Percentiles rank a stretch among this genome's conserved stretches.
Evolutionary conservation across 2,797 vertebrate genomes (phyloP).

Genomic region (Hapalemur alaotrensis): DNA sequence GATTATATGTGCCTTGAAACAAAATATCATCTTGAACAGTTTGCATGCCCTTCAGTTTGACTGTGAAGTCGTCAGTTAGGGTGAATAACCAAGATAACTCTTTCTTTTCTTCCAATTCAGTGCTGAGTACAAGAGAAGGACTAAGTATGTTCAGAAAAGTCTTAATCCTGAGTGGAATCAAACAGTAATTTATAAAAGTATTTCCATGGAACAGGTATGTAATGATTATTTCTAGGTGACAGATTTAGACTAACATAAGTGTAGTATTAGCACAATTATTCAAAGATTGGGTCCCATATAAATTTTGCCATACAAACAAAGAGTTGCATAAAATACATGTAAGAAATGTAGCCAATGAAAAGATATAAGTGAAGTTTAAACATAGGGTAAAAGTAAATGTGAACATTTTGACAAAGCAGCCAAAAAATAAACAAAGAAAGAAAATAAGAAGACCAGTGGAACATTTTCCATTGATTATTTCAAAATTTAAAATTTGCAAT

Average conservation of each 20-base stretch:
- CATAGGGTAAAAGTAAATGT: neutral
- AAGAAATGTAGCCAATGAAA: neutral
- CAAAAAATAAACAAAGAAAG: neutral
- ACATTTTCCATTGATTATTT: neutral
- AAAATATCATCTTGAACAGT: neutral
- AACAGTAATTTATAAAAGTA: slow-evolving; percentile 99
- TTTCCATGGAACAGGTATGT: slow-evolving; percentile 96
- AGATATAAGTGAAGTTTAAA: neutral
- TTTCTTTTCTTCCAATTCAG: slow-evolving; percentile 86
- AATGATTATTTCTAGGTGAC: neutral
- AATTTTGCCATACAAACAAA: neutral
- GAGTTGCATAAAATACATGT: neutral
- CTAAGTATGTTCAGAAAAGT: slow-evolving; percentile 96
- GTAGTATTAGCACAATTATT: neutral
- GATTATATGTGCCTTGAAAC: neutral
- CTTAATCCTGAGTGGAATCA: slow-evolving; percentile 99
- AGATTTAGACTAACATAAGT: neutral
- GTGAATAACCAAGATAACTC: neutral
- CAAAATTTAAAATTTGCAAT: neutral
- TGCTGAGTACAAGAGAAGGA: slow-evolving; percentile 97
- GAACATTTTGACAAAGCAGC: neutral
- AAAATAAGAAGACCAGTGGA: neutral
- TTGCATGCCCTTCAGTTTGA: neutral
- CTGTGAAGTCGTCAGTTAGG: neutral
- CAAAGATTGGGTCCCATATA: neutral